Evolutionary conservation across 2,113 vertebrate species (phyloP).

Genomic region (Struthio camelus): DNA sequence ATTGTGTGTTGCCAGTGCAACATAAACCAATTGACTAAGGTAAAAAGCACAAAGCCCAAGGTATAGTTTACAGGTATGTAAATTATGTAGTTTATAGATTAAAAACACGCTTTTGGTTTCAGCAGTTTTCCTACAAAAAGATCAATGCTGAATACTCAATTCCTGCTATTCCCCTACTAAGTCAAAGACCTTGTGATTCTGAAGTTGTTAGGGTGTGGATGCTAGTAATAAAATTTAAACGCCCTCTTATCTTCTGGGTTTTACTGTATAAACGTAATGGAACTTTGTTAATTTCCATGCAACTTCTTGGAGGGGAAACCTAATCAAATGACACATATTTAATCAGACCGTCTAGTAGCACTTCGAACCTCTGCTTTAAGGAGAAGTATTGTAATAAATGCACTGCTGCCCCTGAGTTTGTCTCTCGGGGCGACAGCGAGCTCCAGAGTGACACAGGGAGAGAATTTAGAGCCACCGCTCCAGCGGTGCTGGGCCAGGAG

Average conservation of each 20-base stretch:
- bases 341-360: background rate
- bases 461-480: background rate
- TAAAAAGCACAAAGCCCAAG: background rate
- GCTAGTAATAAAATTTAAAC: background rate
- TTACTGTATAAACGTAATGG: background rate
- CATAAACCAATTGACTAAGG: background rate
- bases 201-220: background rate
- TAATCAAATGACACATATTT: background rate
- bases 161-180: background rate
- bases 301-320: background rate
- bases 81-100: background rate
- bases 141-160: rapidly evolving
- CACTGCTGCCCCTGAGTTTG: background rate
- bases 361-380: background rate
- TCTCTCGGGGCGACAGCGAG: background rate
- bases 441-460: background rate
- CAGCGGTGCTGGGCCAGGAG: background rate
- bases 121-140: background rate
- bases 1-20: background rate
- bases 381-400: background rate
- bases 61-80: background rate
- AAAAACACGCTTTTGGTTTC: background rate
- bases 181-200: background rate
- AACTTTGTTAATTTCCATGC: background rate
- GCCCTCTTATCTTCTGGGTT: background rate